These are phyloP conservation scores for Chouioia cunea DNA, from an alignment of 2,888 invertebrate species.

Conservation along the genomic window DNA sequence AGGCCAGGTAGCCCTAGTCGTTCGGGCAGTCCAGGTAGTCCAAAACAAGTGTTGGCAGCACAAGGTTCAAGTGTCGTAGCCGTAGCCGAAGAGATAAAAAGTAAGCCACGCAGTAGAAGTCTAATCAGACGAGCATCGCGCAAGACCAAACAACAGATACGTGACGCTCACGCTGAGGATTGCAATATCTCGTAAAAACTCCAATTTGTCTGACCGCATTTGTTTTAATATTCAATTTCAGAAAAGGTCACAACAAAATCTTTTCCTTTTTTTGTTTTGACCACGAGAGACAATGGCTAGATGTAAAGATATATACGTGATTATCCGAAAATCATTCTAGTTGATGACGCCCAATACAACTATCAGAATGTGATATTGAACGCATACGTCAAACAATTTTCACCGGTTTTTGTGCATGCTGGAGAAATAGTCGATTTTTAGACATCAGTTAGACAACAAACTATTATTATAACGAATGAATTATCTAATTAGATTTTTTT, in stretches of 20 bases:
- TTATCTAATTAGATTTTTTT: no score
- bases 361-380: no score
- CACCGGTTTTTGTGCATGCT: conserved; percentile 11
- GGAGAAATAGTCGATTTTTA: background rate
- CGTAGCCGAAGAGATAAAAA: conserved; percentile 69
- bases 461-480: no score
- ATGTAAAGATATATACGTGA: no score
- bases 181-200: conserved; percentile 77
- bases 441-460: background rate
- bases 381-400: no score
- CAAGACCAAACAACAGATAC: conserved; percentile 83
- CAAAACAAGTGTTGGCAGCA: conserved; percentile 60
- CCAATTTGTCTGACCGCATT: background rate
- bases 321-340: no score
- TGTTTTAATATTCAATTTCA: no score
- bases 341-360: no score
- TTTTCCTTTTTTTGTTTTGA: no score
- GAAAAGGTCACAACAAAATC: no score
- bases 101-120: conserved; percentile 79
- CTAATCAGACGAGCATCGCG: conserved; percentile 84
- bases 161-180: conserved; percentile 79
- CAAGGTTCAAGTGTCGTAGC: conserved; percentile 63
- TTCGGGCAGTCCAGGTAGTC: conserved; percentile 60
- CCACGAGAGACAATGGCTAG: no score
- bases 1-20: conserved; percentile 63